A percentile compares a stretch with the other conserved stretches of the same genome.
These are phyloP conservation scores for Orthonyx spaldingii DNA, from an alignment of 2,113 vertebrate species.

Conservation along the genomic window DNA sequence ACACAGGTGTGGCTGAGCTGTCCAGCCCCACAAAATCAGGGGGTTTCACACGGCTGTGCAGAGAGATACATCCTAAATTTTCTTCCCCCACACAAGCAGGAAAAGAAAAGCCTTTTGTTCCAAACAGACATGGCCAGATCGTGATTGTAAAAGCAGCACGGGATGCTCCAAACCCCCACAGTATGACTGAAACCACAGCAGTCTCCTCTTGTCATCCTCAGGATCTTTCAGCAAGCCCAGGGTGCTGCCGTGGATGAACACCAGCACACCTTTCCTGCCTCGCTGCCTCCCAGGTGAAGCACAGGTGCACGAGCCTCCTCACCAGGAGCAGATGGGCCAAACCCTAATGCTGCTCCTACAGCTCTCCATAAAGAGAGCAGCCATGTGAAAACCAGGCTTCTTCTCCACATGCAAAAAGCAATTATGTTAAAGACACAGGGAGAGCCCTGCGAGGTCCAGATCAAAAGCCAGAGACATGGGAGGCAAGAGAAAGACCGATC, in stretches of 20 bases:
- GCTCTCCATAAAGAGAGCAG: neutral
- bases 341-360: neutral
- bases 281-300: neutral
- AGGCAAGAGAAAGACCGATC: neutral
- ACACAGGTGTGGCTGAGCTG: neutral
- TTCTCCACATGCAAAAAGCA: neutral
- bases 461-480: neutral
- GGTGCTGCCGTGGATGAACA: neutral
- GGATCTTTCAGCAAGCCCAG: accelerated
- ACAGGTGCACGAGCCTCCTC: neutral
- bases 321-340: neutral
- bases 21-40: neutral
- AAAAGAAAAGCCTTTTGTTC: neutral
- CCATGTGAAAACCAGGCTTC: neutral
- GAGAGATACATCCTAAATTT: neutral
- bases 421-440: neutral
- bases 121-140: neutral
- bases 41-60: neutral
- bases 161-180: neutral
- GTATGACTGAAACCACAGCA: neutral
- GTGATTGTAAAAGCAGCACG: neutral
- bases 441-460: neutral
- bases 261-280: neutral
- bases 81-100: neutral
- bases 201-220: neutral